Conservation (phyloP, 2,888 invertebrate genomes). For the Mallateleia sp. region DNA sequence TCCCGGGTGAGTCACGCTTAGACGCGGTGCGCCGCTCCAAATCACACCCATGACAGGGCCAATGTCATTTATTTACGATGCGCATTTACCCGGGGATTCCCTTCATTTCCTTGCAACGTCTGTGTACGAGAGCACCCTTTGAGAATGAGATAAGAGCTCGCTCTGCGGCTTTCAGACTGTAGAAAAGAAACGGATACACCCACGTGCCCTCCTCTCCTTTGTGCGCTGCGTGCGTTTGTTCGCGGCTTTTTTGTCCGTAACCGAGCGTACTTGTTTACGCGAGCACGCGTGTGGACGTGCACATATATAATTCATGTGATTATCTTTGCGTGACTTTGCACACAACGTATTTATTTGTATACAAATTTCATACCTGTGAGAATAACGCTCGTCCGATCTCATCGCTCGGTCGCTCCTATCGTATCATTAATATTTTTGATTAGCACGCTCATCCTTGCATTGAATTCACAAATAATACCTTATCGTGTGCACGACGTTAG, state of each 20-base stretch:
- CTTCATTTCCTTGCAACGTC: conserved; percentile 22
- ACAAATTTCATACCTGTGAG: conserved; percentile 75
- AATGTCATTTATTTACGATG: conserved; percentile 75
- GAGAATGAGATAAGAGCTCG: conserved; percentile 64
- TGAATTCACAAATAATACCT: conserved; percentile 60
- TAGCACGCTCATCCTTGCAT: conserved; percentile 54
- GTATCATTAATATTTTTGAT: conserved; percentile 70
- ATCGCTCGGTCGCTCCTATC: conserved; percentile 49
- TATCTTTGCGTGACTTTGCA: conserved; percentile 75
- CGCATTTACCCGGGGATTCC: conserved; percentile 36
- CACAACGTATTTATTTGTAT: conserved; percentile 74
- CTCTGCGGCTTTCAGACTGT: conserved; percentile 47
- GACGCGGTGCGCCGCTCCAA: conserved; percentile 51
- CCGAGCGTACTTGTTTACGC: conserved; percentile 37
- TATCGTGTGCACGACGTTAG: conserved; percentile 24
- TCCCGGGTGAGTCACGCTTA: conserved; percentile 65
- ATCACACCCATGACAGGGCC: conserved; percentile 76
- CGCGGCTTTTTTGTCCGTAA: background rate
- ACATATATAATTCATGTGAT: conserved; percentile 76
- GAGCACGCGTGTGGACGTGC: conserved; percentile 57
- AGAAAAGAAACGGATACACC: conserved; percentile 62
- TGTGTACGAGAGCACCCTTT: conserved; percentile 58
- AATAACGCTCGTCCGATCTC: conserved; percentile 48
- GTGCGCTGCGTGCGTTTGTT: conserved; percentile 11
- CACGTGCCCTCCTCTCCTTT: conserved; percentile 44